Base-by-base conservation (phyloP, 2,113 vertebrate species). In the Brachypteracias leptosomus region DNA sequence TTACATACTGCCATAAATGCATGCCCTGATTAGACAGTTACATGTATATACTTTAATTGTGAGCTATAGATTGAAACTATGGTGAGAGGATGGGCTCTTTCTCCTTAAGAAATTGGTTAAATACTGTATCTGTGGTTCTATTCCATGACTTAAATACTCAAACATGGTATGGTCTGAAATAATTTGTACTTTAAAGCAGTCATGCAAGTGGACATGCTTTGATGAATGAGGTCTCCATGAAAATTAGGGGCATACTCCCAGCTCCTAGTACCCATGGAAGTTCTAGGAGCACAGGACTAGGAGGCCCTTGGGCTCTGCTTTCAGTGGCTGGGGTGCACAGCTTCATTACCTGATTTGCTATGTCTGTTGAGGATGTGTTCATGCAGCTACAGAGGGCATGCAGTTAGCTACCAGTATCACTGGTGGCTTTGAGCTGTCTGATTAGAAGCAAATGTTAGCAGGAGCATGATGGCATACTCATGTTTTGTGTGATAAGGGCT, bases 241-340 rank as follows among this genome's bases (percentile, higher is more conserved):
- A 35, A 51, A 4, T 16, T 1, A 0, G 7, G 4, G 22, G 6
- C 22, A 1, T 55, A 31, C 42, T 89, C 61, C 66, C 57, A 66
- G 19, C 15, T 75, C 13, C 18, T 4, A 24, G 33, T 11, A 42
- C 42, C 42, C 11, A 10, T 70, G 35, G 16, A 46, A 13, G 9
- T 54, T 26, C 0, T 1, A 33, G 44, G 81, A 67, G 47, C 33
- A 25, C 7, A 57, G 57, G 8, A 31, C 3, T 18, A 6, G 16
- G 17, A 5, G 1, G 0, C 4, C 31, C 38, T 47, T 80, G 0
- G 0, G 16, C 25, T 61, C 47, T 77, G n/a, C 9, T 88, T 90
- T 85, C 12, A 21, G 38, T 63, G 47, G 51, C 54, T 47, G 19
- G 16, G 21, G 13, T 31, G 7, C n/a, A 22, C 5, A 8, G 17